These are phyloP conservation scores for Drosophila kanapiae DNA, from an alignment of 1,140 invertebrate species.

Conservation along the genomic window DNA sequence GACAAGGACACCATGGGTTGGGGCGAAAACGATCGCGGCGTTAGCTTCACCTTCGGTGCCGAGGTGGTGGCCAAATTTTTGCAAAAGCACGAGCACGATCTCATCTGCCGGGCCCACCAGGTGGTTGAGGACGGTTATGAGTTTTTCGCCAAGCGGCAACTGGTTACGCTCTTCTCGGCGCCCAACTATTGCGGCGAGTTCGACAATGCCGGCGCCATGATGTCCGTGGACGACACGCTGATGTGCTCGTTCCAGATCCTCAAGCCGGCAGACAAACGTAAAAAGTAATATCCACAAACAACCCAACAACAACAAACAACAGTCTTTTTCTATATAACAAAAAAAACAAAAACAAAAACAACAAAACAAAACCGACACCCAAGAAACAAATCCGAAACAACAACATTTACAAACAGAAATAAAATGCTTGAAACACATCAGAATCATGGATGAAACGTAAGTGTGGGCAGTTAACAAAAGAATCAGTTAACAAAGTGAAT, in stretches of 20 bases:
- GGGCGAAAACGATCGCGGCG: conserved; percentile 98
- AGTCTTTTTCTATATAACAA: conserved; percentile 86
- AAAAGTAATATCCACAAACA: conserved; percentile 95
- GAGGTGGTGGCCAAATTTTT: conserved; percentile 97
- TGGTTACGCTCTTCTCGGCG: conserved; percentile 98
- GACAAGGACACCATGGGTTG: conserved; percentile 96
- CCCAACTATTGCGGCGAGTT: conserved; percentile 99
- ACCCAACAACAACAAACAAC: conserved; percentile 88
- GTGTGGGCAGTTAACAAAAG: conserved; percentile 48
- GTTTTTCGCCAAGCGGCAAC: conserved; percentile 98
- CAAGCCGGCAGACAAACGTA: conserved; percentile 99
- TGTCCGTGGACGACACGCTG: conserved; percentile 99
- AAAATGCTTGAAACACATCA: conserved; percentile 59
- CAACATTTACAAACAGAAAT: conserved; percentile 49
- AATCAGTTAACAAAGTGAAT: conserved; percentile 28
- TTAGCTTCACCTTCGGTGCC: conserved; percentile 97
- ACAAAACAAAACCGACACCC: conserved; percentile 42
- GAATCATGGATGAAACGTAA: conserved; percentile 52
- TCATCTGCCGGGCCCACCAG: conserved; percentile 99
- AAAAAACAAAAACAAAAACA: conserved; percentile 32
- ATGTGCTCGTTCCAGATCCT: conserved; percentile 99
- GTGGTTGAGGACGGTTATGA: conserved; percentile 99
- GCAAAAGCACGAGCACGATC: conserved; percentile 97
- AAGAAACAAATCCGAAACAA: conserved; percentile 50
- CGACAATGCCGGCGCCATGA: conserved; percentile 99